phyloP scores from a whole-genome alignment of 2,888 invertebrate species.

The Ceratothoa steindachneri region DNA sequence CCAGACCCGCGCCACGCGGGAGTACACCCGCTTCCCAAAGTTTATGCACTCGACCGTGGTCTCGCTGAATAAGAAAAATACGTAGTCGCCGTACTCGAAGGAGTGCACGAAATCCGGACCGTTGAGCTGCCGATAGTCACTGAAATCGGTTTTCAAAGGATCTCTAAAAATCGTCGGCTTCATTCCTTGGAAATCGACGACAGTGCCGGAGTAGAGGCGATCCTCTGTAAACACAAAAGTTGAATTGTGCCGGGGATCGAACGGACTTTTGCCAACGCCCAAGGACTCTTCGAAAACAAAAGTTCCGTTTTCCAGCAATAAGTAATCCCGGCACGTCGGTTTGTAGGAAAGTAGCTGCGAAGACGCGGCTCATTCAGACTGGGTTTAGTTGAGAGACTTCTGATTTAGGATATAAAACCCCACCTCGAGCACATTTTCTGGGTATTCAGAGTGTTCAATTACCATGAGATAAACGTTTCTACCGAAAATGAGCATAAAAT shows the following conservation, averaged over 20 bases:
- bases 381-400: no score
- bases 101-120: conserved; percentile 97
- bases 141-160: conserved; percentile 86
- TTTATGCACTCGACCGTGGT: conserved; percentile 96
- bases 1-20: conserved; percentile 91
- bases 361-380: no score
- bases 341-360: no score
- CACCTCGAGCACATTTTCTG: no score
- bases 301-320: conserved; percentile 38
- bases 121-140: conserved; percentile 91
- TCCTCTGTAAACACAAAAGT: conserved; percentile 66
- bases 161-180: conserved; percentile 92
- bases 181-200: conserved; percentile 90
- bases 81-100: conserved; percentile 89
- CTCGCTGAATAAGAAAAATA: conserved; percentile 96
- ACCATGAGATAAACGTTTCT: no score
- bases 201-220: conserved; percentile 90
- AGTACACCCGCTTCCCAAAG: conserved; percentile 94
- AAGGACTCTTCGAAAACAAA: conserved; percentile 33
- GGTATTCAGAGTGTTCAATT: no score
- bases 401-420: no score
- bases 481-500: no score
- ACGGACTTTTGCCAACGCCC: conserved; percentile 54
- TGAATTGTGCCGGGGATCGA: conserved; percentile 57
- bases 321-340: conserved; percentile 67